phyloP scores from a whole-genome alignment of 2,888 invertebrate genomes.

The Zhengitettix transpicula region DNA sequence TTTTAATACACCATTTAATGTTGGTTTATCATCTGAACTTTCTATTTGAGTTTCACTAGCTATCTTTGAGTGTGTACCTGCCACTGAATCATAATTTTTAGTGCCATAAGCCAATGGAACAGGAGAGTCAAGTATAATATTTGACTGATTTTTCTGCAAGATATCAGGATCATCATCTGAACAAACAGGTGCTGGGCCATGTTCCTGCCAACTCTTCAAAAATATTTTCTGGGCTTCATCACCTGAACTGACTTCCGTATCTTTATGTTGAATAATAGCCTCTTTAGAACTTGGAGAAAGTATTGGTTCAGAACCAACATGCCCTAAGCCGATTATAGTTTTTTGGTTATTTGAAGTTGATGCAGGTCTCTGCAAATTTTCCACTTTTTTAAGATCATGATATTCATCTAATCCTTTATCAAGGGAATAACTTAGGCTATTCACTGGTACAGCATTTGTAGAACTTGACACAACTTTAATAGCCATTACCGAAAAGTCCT shows the following conservation, averaged over 20 bases:
- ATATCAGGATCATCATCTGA: conserved; percentile 11
- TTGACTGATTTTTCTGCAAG: background rate
- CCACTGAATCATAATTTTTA: background rate
- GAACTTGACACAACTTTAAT: background rate
- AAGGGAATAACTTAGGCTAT: conserved; percentile 10
- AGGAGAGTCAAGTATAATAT: background rate
- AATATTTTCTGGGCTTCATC: conserved; percentile 10
- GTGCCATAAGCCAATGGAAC: background rate
- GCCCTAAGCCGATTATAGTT: background rate
- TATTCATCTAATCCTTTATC: conserved; percentile 14
- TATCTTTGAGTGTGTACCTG: background rate
- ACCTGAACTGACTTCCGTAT: background rate
- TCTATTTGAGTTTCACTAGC: background rate
- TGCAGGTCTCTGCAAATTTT: background rate
- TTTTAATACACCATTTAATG: background rate
- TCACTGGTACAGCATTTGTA: background rate
- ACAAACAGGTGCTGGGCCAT: conserved; percentile 9
- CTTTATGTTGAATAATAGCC: background rate
- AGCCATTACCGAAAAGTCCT: background rate
- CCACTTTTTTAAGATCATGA: conserved; percentile 10
- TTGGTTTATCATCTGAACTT: background rate
- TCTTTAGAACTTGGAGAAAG: conserved; percentile 4
- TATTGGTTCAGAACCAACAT: conserved; percentile 11
- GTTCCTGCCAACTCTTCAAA: conserved; percentile 10
- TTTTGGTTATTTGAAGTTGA: background rate